Base-by-base conservation (phyloP, 2,888 invertebrate species). In the Phania funesta region DNA sequence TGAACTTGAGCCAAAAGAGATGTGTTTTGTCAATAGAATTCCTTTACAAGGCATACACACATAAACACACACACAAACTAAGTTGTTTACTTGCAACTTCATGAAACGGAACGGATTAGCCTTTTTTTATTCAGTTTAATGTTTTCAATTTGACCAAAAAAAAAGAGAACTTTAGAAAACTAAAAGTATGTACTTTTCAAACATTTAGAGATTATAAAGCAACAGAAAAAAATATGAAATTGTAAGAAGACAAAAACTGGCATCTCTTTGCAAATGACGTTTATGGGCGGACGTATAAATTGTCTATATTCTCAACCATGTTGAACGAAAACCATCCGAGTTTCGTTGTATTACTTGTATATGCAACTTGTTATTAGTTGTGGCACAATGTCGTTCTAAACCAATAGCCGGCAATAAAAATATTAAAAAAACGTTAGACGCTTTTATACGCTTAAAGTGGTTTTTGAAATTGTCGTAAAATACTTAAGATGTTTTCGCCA, bases 41-140 rank as follows among this genome's bases (percentile, higher is more conserved):
- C 24, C 35, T 50, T 44, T 20, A 41, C 1, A 41, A 35, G 11
- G 16, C 3, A 48, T 22, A 41, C 41, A 41, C 16, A 35, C 7
- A n/a, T 5, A 29, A 4, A 29, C 22, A 18, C 50, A 35, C 4
- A 26, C 32, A 44, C 11, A 44, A 62, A 54, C 29, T 48, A 56
- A 81, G 73, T 77, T 82, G 81, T 74, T 77, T 82, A 68, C 73
- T 77, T 74, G 73, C 56, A 82, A 46, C 62, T 73, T 77, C 60
- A 73, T 76, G 50, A 76, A 62, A 67, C 54, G 67, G 62, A 54
- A 73, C 73, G 81, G 77, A 73, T 77, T 68, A 81, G 56, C 41
- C 41, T 44, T 56, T 48, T 80, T 48, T 32, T 46, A 26, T 48
- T 58, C 18, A 32, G 6, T 60, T 50, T 46, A 71, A 44, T 60